Percentiles rank a stretch among this genome's conserved stretches.
Evolutionary conservation across 2,113 vertebrate genomes (phyloP).

Genomic region (Datnioides undecimradiatus): DNA sequence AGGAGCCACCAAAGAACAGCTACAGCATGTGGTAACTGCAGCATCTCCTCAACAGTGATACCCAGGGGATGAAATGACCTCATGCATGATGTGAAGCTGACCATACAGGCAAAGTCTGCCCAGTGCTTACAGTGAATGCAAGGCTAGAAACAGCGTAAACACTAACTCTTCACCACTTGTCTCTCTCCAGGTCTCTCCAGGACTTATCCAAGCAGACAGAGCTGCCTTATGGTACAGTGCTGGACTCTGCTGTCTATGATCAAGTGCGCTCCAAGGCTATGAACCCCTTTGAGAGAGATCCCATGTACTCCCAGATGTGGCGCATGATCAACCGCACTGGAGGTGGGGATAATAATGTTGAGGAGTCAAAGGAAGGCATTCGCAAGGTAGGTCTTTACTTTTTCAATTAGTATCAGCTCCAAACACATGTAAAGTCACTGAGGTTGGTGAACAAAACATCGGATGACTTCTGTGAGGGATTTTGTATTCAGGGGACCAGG

Average conservation of each 20-base stretch:
- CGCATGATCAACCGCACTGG: conserved; percentile 98
- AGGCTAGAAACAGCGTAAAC: not conserved
- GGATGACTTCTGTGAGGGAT: not conserved
- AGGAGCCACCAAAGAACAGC: not conserved
- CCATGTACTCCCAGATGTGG: conserved; percentile 99
- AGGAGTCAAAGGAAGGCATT: conserved; percentile 94
- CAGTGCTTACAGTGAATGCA: not conserved
- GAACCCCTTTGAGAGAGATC: conserved; percentile 98
- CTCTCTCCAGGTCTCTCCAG: conserved; percentile 91
- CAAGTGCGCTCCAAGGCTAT: conserved; percentile 95
- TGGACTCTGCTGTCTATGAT: conserved; percentile 97
- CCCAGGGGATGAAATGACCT: not conserved
- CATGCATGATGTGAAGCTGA: not conserved
- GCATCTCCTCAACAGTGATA: not conserved
- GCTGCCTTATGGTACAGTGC: conserved; percentile 94
- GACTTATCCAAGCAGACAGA: conserved; percentile 98
- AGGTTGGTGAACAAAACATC: conserved; percentile 9
- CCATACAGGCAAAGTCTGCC: conserved; percentile 2
- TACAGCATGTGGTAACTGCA: not conserved
- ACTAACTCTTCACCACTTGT: conserved; percentile 16
- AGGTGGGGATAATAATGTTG: conserved; percentile 93
- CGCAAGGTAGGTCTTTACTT: conserved; percentile 88
- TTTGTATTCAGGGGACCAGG: conserved; percentile 13
- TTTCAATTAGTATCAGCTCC: not conserved
- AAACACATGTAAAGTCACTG: conserved; percentile 7